Evolutionary conservation across 2,888 invertebrate genomes (phyloP), one percentile per base, ranked within the genome.

Genomic region (Nephrotoma flavescens): DNA sequence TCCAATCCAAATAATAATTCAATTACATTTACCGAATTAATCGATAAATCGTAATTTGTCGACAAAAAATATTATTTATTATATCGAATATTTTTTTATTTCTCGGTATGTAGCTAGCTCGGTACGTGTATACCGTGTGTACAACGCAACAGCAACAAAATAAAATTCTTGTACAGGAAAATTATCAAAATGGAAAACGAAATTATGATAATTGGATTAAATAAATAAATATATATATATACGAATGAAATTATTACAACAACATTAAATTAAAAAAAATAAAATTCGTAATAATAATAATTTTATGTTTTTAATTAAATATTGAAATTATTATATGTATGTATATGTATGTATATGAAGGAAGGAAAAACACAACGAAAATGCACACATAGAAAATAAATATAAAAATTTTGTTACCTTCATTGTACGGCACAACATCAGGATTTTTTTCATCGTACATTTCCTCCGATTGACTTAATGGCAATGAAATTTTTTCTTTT

Each of bases 401-500:
- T 6, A 85, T 85, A 45, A 44, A 85, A 85, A 19, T 84, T 84
- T 84, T 9, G 42, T 84, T 92, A 96, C 97, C 96, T 95, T 96
- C 96, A 90, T 96, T 96, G 89, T 95, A 94, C 42, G 97, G 97
- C 87, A 97, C 96, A 88, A 97, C 96, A 91, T 97, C 97, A 42
- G 97, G 97, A 92, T 97, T 97, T 91, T 95, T 95, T 92, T 97
- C 97, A 90, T 97, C 97, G 89, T 96, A 95, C 90, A 96, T 94
- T 90, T 95, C 95, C 88, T 95, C 95, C 31, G 94, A 93, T 89
- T 93, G 93, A 89, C 93, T 93, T 88, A 93, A 93, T 89, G 95
- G 95, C 90, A 95, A 92, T 87, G 94, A 93, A 88, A 94, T 94
- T 92, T 95, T 95, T 91, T 95, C 93, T 91, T 94, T 94, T 89